A percentile compares a stretch with the other conserved stretches of the same genome.
These are phyloP conservation scores for Archivesica marissinica DNA, from an alignment of 1,140 invertebrate genomes.

Conservation along the genomic window DNA sequence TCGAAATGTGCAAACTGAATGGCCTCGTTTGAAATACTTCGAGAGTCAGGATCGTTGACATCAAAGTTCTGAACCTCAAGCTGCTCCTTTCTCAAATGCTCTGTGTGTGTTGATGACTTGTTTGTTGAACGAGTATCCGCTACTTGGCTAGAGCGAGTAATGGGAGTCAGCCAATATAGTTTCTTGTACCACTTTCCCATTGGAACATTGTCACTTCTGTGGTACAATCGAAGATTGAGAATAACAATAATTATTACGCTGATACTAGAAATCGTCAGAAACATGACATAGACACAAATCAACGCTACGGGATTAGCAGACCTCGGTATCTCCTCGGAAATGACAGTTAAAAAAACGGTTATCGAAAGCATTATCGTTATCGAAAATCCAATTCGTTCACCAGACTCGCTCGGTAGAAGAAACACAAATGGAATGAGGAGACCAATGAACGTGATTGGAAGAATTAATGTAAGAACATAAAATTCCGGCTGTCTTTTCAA, in stretches of 20 bases:
- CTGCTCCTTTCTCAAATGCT: neutral
- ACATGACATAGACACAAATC: neutral
- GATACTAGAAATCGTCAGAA: neutral
- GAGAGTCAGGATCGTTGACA: neutral
- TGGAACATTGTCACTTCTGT: too few species aligned
- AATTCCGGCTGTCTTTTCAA: neutral
- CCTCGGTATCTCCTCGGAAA: conserved; percentile 28
- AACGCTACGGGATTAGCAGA: neutral
- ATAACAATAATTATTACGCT: neutral
- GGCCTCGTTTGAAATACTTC: neutral
- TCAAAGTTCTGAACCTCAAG: neutral
- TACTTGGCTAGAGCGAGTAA: neutral
- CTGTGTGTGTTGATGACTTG: neutral
- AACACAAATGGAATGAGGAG: neutral
- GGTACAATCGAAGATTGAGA: too few species aligned
- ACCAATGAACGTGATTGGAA: neutral
- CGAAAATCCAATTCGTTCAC: conserved; percentile 34
- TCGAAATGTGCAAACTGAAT: neutral
- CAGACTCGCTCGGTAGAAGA: conserved; percentile 11
- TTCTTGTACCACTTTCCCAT: neutral
- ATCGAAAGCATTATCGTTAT: conserved; percentile 9
- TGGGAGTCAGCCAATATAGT: neutral
- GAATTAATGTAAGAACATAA: conserved; percentile 28
- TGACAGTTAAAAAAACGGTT: conserved; percentile 16
- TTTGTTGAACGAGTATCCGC: neutral